These are phyloP conservation scores for Coelopa pilipes DNA, from an alignment of 2,888 invertebrate species.

Conservation along the genomic window DNA sequence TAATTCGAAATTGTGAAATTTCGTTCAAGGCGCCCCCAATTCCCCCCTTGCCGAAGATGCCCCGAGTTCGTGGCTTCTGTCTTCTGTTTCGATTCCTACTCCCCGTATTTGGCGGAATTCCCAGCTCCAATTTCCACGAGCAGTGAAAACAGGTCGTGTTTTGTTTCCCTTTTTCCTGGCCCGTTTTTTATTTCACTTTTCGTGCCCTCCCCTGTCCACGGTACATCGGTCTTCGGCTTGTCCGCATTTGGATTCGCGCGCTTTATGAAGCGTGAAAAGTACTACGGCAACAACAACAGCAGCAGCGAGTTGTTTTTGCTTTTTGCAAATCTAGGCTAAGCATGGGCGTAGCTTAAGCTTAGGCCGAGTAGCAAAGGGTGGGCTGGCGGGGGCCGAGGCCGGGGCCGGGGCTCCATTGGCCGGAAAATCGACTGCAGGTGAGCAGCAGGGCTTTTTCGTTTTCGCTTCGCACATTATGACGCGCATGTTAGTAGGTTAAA, in stretches of 20 bases:
- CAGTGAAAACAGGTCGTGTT: neutral
- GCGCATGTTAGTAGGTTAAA: slow-evolving; percentile 28
- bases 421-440: slow-evolving; percentile 3
- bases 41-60: no score
- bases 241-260: neutral
- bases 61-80: no score
- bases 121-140: neutral
- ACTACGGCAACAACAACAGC: neutral
- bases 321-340: slow-evolving; percentile 25
- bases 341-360: neutral
- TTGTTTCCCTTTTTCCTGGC: neutral
- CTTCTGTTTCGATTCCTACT: neutral
- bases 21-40: no score
- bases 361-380: no score
- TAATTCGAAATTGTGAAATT: no score
- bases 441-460: neutral
- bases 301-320: no score
- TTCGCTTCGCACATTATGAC: slow-evolving; percentile 17
- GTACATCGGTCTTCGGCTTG: neutral
- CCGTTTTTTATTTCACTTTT: neutral
- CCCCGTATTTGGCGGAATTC: neutral
- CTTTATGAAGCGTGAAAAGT: slow-evolving; percentile 23
- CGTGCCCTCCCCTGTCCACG: neutral
- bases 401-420: neutral
- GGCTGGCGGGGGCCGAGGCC: neutral